Conservation (phyloP, 2,797 vertebrate genomes). For the Pelochelys cantorii region DNA sequence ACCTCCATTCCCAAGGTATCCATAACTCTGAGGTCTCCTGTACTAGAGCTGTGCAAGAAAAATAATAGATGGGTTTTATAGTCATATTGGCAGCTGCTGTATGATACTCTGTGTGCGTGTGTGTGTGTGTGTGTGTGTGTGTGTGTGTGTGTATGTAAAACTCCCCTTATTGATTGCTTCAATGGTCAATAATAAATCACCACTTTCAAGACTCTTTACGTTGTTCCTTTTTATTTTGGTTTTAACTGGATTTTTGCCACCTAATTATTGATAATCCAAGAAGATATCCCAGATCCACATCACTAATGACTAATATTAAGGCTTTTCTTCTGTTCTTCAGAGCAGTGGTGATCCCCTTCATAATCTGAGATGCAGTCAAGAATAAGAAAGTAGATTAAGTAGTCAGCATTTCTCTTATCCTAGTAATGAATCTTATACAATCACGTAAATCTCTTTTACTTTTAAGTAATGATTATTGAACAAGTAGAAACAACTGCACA, state of each 20-base stretch:
- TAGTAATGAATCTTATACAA: background rate
- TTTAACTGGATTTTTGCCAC: background rate
- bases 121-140: too few relatives aligned
- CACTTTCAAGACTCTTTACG: background rate
- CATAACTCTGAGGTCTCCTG: too few relatives aligned
- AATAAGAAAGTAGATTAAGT: background rate
- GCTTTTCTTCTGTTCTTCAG: background rate
- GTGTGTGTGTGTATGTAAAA: too few relatives aligned
- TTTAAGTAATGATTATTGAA: conserved; percentile 2
- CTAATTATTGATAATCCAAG: conserved; percentile 7
- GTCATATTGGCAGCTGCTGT: background rate
- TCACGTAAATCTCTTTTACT: background rate
- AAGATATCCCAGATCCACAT: background rate
- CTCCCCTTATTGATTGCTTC: background rate
- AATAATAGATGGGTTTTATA: background rate
- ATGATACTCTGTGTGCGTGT: too few relatives aligned
- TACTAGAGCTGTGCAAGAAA: background rate
- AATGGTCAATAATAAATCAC: background rate
- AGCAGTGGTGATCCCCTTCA: background rate
- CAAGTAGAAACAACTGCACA: background rate
- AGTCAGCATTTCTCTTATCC: background rate
- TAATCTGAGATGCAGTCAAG: background rate
- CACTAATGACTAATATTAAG: background rate
- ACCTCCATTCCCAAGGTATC: too few relatives aligned
- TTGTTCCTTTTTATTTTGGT: background rate